Evolutionary conservation across 2,797 vertebrate genomes (phyloP), one percentile per base, ranked within the genome.

Genomic region (Sebastes oblongus): DNA sequence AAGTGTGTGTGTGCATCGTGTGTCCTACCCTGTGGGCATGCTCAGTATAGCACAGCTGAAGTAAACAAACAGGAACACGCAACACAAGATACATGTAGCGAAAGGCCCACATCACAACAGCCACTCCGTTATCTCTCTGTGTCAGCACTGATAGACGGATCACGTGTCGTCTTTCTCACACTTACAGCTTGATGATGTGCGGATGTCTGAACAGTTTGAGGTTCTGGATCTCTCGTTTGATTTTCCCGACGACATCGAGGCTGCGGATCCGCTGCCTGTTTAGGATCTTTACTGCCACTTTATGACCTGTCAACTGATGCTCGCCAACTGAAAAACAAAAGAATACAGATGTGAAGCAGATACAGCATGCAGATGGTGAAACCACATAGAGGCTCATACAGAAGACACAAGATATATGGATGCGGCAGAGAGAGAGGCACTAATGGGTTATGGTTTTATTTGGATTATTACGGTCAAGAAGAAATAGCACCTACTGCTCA

Each of bases 181-280:
- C 98, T 98, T 91, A 99, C 98, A 99, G 94, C 91, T 99, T 99
- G 95, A 99, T 99, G 89, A 99, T 99, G 92, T 99, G 98, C 55
- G 98, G 98, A 91, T 99, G 98, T 81, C 98, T 96, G 90, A 99
- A 99, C 90, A 99, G 97, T 88, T 99, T 99, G 72, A 99, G 96
- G 90, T 99, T 99, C 91, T 99, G 98, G 86, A 99, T 99, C 95
- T 99, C 98, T 55, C 98, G 91, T 86, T 99, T 99, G 94, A 99
- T 99, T 95, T 99, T 99, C 71, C 98, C 98, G 76, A 99, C 98
- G 80, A 99, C 98, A 94, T 99, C 98, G 55, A 99, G 97, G 83
- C 97, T 99, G 84, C 98, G 98, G 88, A 99, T 98, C 95, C 96
- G 99, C 95, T 99, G 98, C 81, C 98, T 96, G 92, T 99, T 99